Evolutionary conservation across 2,113 vertebrate genomes (phyloP), one percentile per base, ranked within the genome.

Genomic region (Speoplatyrhinus poulsoni): DNA sequence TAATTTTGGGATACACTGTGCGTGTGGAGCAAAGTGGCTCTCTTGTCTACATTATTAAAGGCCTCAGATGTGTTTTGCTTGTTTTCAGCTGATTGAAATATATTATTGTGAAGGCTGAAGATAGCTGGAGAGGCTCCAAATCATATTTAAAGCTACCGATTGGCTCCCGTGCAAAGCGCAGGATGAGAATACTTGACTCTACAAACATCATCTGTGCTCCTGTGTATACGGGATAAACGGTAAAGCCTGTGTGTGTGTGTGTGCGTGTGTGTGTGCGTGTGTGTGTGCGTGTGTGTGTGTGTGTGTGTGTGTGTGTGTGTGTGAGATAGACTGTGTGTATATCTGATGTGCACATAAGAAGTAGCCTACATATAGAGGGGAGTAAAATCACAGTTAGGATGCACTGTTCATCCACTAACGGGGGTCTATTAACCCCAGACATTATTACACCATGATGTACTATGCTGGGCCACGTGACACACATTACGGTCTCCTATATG

Each of bases 11-110:
- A 75, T 82, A 75, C 83, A 79, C 74, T 79, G 82, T 90, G 75
- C 62, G 60, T 72, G 73, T 85, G 76, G 74, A 78, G 75, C 75
- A 86, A 87, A 81, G 77, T 89, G 85, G 79, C 78, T 82, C 62
- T 60, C 57, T 74, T 79, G 75, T 85, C 82, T 91, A 85, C 88
- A 90, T 90, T 92, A 91, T 91, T 91, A 87, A 93, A 92, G 80
- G 71, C 69, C 75, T 85, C 77, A 81, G 82, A 90, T 92, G 87
- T 88, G 82, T 87, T 91, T 90, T 88, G 82, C 88, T 84, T 90
- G 87, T 91, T 91, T 90, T 87, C 75, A 82, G 68, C 80, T 77
- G 74, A 77, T 82, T 86, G 82, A 85, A 90, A 87, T 88, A 74
- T 89, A 86, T 88, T 82, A 85, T 87, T 69, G 67, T 76, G 69